Conservation (phyloP, 2,888 invertebrate species). For the Allolobophora icterica region DNA sequence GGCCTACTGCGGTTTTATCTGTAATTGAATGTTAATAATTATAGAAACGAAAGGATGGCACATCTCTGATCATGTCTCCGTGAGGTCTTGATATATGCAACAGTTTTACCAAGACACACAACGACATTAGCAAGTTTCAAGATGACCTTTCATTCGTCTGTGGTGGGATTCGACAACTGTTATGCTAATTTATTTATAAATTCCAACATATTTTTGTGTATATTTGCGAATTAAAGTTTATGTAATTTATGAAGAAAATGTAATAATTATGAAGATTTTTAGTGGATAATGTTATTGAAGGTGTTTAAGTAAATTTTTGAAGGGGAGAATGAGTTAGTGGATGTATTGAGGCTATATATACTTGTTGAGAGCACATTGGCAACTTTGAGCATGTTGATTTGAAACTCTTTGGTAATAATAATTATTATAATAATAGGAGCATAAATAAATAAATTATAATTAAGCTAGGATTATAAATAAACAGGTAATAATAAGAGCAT, state of each 20-base stretch:
- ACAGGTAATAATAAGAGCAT: too few species aligned
- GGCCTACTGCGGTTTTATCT: neutral
- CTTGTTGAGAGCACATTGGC: neutral
- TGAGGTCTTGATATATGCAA: neutral
- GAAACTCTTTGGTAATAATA: too few species aligned
- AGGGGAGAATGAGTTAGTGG: neutral
- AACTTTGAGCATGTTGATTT: neutral
- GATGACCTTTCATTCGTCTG: neutral
- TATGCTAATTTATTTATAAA: neutral
- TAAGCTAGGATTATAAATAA: too few species aligned
- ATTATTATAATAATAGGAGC: too few species aligned
- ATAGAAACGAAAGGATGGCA: neutral
- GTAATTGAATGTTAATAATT: neutral
- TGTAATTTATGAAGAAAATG: neutral
- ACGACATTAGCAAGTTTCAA: neutral
- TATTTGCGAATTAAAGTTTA: neutral
- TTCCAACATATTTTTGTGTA: neutral
- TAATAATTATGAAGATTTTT: neutral
- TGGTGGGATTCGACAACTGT: neutral
- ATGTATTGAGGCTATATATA: neutral
- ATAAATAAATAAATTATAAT: too few species aligned
- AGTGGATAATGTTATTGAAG: neutral
- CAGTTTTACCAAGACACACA: too few species aligned
- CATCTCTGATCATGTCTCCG: neutral
- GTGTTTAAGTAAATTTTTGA: neutral